These are phyloP conservation scores for Ciconia boyciana DNA, from an alignment of 2,113 vertebrate genomes.

Conservation along the genomic window DNA sequence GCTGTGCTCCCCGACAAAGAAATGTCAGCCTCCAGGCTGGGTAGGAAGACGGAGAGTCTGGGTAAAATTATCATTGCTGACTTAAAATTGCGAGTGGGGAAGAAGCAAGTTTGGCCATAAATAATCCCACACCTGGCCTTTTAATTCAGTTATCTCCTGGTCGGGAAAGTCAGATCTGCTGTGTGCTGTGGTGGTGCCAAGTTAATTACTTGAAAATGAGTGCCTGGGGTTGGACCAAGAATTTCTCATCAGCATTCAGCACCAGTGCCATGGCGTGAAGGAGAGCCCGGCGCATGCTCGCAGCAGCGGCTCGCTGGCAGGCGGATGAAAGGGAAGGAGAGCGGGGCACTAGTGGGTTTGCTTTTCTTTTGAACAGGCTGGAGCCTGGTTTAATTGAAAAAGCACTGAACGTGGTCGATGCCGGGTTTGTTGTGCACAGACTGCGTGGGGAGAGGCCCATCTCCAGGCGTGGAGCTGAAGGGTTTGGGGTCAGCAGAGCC, in stretches of 20 bases:
- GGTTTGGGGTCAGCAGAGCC: not conserved
- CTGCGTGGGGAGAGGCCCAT: rapidly evolving
- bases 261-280: not conserved
- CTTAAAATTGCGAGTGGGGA: not conserved
- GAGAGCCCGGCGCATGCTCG: conserved; percentile 5
- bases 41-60: not conserved
- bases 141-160: conserved; percentile 59
- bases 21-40: not conserved
- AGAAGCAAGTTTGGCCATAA: conserved; percentile 33
- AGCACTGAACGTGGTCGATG: rapidly evolving
- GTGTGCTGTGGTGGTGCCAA: conserved; percentile 56
- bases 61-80: not conserved
- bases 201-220: conserved; percentile 70
- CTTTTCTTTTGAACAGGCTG: not conserved
- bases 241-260: conserved; percentile 67
- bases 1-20: not conserved
- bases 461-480: rapidly evolving
- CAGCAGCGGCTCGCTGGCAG: not conserved
- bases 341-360: not conserved
- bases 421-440: rapidly evolving
- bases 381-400: not conserved
- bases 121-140: conserved; percentile 66
- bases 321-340: not conserved
- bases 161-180: conserved; percentile 33
- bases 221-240: conserved; percentile 62